Base-by-base conservation (phyloP, 2,113 vertebrate genomes). In the Suricata suricatta region DNA sequence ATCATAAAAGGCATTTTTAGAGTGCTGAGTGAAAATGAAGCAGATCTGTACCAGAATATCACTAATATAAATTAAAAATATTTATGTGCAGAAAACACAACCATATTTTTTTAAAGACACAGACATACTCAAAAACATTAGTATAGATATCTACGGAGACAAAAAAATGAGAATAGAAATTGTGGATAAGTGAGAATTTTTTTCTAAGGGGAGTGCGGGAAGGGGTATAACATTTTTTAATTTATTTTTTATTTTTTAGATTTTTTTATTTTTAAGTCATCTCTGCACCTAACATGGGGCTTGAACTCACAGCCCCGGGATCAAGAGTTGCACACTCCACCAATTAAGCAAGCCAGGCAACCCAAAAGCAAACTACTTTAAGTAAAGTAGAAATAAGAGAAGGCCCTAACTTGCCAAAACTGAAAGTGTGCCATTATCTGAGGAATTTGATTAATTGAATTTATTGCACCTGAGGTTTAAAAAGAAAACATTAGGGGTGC, bases 21-120 rank as follows among this genome's bases (percentile, higher is more conserved):
- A 52, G 29, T 82, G 6, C 0, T 79, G 6, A 72, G 11, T 90
- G 25, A 82, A 85, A 83, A 77, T 3, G 10, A 90, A 81, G 69
- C 14, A 50, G 13, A 72, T n/a, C 41, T 83, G 84, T 50, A 81
- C 47, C 81, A 90, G 41, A 77, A 69, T 54, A 47, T 3, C 15
- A 60, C 50, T 96, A 93, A 87, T 13, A 83, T 38, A 92, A 96
- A 90, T 50, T 64, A 89, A 33, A 97, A 80, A 88, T 8, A 76
- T 15, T 15, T 69, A 50, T 60, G 29, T 83, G 44, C 54, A 77
- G 33, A 93, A 84, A 93, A 88, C 12, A 88, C 4, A 7, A 52
- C 25, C n/a, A 44, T 66, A 29, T 54, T 71, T n/a, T 92, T 86
- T 92, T 63, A 47, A 89, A 91, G 60, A 88, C 76, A 88, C 8